These are phyloP conservation scores for Crocidura indochinensis DNA, from an alignment of 2,797 vertebrate species.

Conservation along the genomic window DNA sequence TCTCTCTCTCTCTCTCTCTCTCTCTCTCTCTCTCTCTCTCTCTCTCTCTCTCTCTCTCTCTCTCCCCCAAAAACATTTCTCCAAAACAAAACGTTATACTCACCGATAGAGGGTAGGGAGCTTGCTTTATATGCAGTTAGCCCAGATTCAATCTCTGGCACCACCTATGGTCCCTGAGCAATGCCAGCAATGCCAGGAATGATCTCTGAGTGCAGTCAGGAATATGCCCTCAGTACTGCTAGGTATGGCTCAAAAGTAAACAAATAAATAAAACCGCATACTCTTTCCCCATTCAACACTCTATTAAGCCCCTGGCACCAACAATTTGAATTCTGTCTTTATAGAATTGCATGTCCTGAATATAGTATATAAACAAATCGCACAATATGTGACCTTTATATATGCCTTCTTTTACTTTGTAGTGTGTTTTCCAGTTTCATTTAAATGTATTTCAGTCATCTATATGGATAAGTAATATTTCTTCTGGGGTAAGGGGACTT, in stretches of 20 bases:
- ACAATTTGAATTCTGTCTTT: neutral
- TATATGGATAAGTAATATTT: neutral
- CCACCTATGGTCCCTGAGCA: too few species aligned
- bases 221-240: too few species aligned
- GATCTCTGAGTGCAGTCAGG: too few species aligned
- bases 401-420: conserved; percentile 22
- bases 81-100: neutral
- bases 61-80: neutral
- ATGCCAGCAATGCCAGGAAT: too few species aligned
- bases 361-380: conserved; percentile 38
- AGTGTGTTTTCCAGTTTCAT: neutral
- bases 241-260: too few species aligned
- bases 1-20: too few species aligned
- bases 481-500: too few species aligned
- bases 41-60: neutral
- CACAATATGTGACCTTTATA: neutral
- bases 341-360: neutral
- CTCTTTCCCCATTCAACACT: too few species aligned
- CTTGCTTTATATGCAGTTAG: too few species aligned
- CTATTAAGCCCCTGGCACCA: neutral
- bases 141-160: too few species aligned
- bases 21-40: too few species aligned
- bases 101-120: too few species aligned
- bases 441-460: neutral
- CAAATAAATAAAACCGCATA: neutral